phyloP scores from a whole-genome alignment of 2,797 vertebrate species.

The Mormyrops attenuatus region DNA sequence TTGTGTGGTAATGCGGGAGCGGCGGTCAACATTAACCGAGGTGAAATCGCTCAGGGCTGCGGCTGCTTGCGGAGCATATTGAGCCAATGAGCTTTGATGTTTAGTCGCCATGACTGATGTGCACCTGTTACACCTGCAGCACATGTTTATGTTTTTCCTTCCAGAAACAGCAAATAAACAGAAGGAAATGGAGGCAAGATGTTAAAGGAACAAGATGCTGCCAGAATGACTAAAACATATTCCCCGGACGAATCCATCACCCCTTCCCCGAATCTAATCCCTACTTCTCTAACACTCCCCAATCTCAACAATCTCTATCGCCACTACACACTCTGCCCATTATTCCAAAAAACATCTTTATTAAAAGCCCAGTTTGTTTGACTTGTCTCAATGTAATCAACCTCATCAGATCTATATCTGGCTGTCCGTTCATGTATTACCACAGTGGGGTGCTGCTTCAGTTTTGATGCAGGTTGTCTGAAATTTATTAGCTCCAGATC shows the following conservation, averaged over 20 bases:
- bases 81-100: constrained; percentile 20
- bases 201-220: not conserved
- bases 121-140: constrained; percentile 22
- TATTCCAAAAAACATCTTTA: not conserved
- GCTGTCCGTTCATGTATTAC: not conserved
- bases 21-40: not conserved
- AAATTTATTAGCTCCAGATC: not conserved
- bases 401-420: not conserved
- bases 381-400: not conserved
- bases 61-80: not conserved
- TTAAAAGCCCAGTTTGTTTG: not conserved
- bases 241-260: not conserved
- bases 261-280: not conserved
- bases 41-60: not conserved
- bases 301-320: not conserved
- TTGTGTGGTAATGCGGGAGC: not conserved
- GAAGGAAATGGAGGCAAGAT: not conserved
- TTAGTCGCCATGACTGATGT: constrained; percentile 29
- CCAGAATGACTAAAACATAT: not conserved
- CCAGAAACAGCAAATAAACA: not conserved
- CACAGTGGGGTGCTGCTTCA: not conserved
- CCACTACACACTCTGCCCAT: not conserved
- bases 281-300: not conserved
- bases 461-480: not conserved
- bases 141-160: constrained; percentile 26